Percentiles rank a stretch among this genome's conserved stretches.
Conservation (phyloP, 2,113 vertebrate species). For the Brachyhypopomus occidentalis region DNA sequence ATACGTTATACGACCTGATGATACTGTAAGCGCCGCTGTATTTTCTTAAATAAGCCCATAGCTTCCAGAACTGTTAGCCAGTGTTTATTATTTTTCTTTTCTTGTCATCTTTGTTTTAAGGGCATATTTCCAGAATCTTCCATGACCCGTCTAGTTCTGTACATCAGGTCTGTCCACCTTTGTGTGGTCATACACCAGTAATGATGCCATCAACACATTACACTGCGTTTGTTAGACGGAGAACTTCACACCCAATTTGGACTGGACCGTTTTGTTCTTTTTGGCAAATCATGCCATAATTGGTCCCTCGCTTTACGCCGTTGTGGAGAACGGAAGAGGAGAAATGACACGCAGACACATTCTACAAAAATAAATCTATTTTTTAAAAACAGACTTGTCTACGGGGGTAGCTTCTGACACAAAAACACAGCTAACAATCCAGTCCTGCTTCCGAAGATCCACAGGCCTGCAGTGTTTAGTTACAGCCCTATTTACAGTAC, state of each 20-base stretch:
- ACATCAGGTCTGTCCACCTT: not conserved
- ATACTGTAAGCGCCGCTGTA: not conserved
- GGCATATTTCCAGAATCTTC: conserved; percentile 37
- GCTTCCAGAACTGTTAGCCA: conserved; percentile 12
- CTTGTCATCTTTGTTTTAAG: conserved; percentile 16
- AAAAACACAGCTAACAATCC: not conserved
- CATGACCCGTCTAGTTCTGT: not conserved
- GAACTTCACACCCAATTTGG: conserved; percentile 11
- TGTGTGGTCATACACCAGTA: conserved; percentile 4
- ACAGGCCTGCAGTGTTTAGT: too few species aligned
- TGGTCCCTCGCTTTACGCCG: conserved; percentile 34
- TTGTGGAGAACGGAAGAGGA: not conserved
- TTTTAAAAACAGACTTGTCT: conserved; percentile 46
- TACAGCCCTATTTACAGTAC: too few species aligned
- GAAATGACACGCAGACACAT: conserved; percentile 36
- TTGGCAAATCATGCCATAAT: not conserved
- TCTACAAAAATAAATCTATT: conserved; percentile 62
- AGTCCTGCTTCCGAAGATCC: not conserved
- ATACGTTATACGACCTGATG: not conserved
- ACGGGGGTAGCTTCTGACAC: not conserved
- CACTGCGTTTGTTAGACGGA: conserved; percentile 27
- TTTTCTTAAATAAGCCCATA: not conserved
- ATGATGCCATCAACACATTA: conserved; percentile 16
- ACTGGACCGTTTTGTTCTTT: conserved; percentile 5
- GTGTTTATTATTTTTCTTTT: conserved; percentile 1